Percentiles rank a stretch among this genome's conserved stretches.
Evolutionary conservation across 2,888 invertebrate species (phyloP).

Genomic region (Agapostemon virescens): DNA sequence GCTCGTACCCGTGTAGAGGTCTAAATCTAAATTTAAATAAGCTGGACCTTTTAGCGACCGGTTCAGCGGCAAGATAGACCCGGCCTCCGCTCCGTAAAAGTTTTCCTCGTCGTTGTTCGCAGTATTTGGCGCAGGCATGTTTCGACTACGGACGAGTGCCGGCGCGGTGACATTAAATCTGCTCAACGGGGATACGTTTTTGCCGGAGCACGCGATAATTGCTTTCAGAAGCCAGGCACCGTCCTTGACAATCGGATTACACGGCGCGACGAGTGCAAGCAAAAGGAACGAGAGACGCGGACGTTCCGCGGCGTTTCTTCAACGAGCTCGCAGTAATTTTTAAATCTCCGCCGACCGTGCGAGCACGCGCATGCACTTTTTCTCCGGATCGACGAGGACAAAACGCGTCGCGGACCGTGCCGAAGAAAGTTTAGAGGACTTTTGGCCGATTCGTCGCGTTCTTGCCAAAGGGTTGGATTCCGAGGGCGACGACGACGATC

Average conservation of each 20-base stretch:
- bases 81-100: background rate
- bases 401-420: background rate
- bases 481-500: background rate
- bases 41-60: background rate
- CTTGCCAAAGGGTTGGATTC: background rate
- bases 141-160: background rate
- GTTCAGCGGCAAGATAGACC: background rate
- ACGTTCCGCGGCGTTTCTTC: background rate
- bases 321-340: background rate
- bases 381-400: background rate
- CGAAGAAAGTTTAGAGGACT: background rate
- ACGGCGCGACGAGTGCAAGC: background rate
- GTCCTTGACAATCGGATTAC: background rate
- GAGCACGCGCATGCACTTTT: background rate
- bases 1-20: background rate
- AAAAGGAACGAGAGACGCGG: background rate
- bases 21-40: background rate
- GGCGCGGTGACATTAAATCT: background rate
- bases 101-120: background rate
- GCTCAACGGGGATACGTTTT: background rate
- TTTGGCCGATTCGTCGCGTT: background rate
- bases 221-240: background rate
- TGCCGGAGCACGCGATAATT: background rate
- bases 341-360: background rate
- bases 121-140: background rate